Evolutionary conservation across 2,797 vertebrate genomes (phyloP).

Genomic region (Intellagama lesueurii): DNA sequence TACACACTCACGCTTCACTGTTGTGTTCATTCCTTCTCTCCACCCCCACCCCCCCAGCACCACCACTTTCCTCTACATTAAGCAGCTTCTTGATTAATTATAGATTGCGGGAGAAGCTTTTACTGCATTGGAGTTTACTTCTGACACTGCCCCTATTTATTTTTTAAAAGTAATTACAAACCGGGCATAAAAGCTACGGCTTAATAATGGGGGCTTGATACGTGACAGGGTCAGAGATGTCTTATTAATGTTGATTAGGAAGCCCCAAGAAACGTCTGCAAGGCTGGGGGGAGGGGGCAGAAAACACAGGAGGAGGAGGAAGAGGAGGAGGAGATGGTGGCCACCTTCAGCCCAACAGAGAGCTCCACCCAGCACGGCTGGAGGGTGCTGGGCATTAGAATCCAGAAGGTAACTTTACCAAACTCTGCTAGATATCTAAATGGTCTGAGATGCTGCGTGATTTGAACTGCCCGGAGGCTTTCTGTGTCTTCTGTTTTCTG

Average conservation of each 20-base stretch:
- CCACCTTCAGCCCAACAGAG: no score
- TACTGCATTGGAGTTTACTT: conserved; percentile 20
- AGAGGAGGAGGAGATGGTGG: background rate
- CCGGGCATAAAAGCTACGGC: conserved; percentile 4
- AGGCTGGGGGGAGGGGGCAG: background rate
- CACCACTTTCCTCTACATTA: conserved; percentile 8
- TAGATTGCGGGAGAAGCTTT: conserved; percentile 24
- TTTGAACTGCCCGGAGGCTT: no score
- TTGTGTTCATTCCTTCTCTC: background rate
- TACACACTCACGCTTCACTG: background rate
- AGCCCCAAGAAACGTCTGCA: background rate
- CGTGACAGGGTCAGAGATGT: background rate
- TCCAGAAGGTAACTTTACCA: no score
- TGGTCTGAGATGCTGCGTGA: no score
- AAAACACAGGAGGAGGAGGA: background rate
- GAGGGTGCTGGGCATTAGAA: no score
- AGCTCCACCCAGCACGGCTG: no score
- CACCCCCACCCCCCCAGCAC: background rate
- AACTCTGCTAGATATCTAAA: no score
- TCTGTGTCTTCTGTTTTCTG: no score
- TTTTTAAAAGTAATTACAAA: conserved; percentile 1
- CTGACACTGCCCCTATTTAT: conserved; percentile 10
- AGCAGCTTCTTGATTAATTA: conserved; percentile 29
- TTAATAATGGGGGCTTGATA: background rate
- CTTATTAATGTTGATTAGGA: background rate